phyloP scores from a whole-genome alignment of 2,797 vertebrate species.

The Sebastes minor region DNA sequence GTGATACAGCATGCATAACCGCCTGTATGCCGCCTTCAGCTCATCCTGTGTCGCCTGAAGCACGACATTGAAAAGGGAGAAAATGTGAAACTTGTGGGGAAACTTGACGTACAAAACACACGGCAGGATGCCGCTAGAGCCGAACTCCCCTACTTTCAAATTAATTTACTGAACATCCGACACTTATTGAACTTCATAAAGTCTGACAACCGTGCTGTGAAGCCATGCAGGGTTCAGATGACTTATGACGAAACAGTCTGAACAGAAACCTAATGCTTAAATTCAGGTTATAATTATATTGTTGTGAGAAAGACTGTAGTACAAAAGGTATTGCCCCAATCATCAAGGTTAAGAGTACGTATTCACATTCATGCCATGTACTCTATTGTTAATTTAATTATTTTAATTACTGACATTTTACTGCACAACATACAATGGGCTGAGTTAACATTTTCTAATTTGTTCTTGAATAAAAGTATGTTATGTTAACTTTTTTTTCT shows the following conservation, averaged over 20 bases:
- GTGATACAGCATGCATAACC: constrained; percentile 98
- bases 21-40: constrained; percentile 94
- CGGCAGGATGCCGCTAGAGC: neutral
- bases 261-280: neutral
- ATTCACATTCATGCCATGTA: neutral
- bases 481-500: neutral
- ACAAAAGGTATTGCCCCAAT: neutral
- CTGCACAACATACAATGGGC: no score
- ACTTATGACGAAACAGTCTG: neutral
- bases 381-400: neutral
- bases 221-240: neutral
- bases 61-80: neutral
- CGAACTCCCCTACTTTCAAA: neutral
- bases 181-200: neutral
- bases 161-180: neutral
- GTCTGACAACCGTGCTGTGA: neutral
- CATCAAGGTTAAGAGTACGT: neutral
- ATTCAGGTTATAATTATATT: neutral
- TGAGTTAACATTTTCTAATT: neutral
- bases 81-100: neutral
- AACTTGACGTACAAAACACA: neutral
- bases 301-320: neutral
- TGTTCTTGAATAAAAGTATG: neutral
- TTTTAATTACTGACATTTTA: no score
- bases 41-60: constrained; percentile 94